A percentile compares a stretch with the other conserved stretches of the same genome.
These are phyloP conservation scores for Mycogona germanica DNA, from an alignment of 2,888 invertebrate genomes.

Conservation along the genomic window DNA sequence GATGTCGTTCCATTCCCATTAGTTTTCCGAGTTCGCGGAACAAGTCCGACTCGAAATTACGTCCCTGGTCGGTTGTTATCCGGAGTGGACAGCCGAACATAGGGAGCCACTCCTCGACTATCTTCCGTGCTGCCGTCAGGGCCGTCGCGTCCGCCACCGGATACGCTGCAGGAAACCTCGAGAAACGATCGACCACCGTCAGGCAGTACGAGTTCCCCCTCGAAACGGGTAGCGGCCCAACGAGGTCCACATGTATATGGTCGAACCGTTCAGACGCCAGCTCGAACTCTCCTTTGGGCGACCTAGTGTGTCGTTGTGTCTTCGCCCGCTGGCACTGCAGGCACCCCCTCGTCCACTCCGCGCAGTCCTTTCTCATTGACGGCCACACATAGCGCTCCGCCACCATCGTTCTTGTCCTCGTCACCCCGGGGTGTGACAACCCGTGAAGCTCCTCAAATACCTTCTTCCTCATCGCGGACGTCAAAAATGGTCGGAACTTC, in stretches of 20 bases:
- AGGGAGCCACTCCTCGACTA: slow-evolving; percentile 23
- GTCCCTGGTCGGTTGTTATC: slow-evolving; percentile 25
- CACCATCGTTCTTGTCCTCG: background rate
- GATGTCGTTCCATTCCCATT: slow-evolving; percentile 18
- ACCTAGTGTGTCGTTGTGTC: background rate
- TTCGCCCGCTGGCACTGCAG: slow-evolving; percentile 6
- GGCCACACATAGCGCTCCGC: background rate
- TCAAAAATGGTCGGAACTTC: background rate
- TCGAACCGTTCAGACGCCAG: background rate
- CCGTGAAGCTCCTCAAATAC: background rate
- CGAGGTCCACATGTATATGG: slow-evolving; percentile 10
- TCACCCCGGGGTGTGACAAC: background rate
- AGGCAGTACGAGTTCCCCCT: background rate
- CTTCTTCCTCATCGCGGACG: background rate
- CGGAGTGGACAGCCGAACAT: slow-evolving; percentile 22
- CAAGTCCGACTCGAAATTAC: slow-evolving; percentile 21
- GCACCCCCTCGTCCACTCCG: background rate
- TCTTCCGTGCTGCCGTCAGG: slow-evolving; percentile 18
- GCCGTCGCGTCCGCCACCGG: slow-evolving; percentile 22
- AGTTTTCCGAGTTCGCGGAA: slow-evolving; percentile 18
- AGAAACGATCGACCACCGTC: slow-evolving; percentile 12
- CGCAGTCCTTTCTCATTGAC: background rate
- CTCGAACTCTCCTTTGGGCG: background rate
- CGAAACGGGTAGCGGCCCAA: slow-evolving; percentile 2
- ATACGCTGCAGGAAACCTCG: slow-evolving; percentile 23